phyloP scores from a whole-genome alignment of 2,888 invertebrate genomes.

The Macrosiphum euphorbiae region DNA sequence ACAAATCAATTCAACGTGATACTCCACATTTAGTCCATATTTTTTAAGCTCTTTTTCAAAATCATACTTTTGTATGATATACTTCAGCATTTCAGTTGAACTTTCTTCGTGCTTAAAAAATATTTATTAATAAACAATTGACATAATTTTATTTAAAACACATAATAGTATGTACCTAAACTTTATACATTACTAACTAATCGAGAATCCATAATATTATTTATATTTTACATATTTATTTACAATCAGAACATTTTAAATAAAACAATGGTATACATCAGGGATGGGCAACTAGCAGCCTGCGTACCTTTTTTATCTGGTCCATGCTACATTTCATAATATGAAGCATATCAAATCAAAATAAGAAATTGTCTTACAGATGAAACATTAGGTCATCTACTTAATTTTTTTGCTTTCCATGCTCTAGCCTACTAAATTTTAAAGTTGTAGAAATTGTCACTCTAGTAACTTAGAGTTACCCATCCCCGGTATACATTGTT shows the following conservation, averaged over 20 bases:
- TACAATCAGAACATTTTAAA: neutral
- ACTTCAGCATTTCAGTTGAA: slow-evolving; percentile 72
- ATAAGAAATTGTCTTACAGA: too few relatives aligned
- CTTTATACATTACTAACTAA: neutral
- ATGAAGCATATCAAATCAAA: too few relatives aligned
- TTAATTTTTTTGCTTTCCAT: too few relatives aligned
- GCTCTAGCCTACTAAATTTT: too few relatives aligned
- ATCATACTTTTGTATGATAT: slow-evolving; percentile 71
- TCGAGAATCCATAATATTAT: too few relatives aligned
- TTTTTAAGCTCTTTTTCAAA: slow-evolving; percentile 67
- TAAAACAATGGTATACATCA: neutral
- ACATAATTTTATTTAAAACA: neutral
- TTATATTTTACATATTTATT: neutral
- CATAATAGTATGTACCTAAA: neutral
- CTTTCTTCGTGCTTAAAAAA: slow-evolving; percentile 73
- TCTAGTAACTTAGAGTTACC: too few relatives aligned
- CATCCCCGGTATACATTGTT: neutral
- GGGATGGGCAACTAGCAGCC: too few relatives aligned
- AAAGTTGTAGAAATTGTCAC: too few relatives aligned
- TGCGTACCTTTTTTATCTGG: too few relatives aligned
- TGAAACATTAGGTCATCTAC: too few relatives aligned
- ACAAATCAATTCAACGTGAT: slow-evolving; percentile 70
- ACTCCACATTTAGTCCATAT: slow-evolving; percentile 66
- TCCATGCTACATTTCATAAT: too few relatives aligned
- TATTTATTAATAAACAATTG: slow-evolving; percentile 49